Evolutionary conservation across 2,888 invertebrate species (phyloP), one percentile per base, ranked within the genome.

Genomic region (Dendrolimus houi): DNA sequence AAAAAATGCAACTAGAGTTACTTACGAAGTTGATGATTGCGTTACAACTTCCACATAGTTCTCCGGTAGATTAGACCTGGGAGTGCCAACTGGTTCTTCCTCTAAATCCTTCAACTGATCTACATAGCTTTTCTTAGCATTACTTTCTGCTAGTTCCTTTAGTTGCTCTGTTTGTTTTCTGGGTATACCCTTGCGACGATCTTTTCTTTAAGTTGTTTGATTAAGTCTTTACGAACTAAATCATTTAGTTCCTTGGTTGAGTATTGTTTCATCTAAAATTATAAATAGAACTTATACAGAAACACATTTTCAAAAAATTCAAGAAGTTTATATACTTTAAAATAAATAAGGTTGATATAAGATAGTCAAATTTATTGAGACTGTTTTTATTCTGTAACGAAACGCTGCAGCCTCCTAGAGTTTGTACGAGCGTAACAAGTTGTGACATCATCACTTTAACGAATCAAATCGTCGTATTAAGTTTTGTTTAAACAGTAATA

Each of bases 241-340:
- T 88, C 76, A 60, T 89, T 88, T 1, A 89, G 67, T 64, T 89
- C 86, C 62, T 84, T 87, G 0, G 82, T 79, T 29, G 90, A 80
- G 60, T 89, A 90, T 70, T 87, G 83, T 70, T 83, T 87, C 3
- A 87, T 66, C 89, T 89, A 70, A 29, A 69, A 72, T 41, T 3
- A 29, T 29, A 29, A 29, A 29, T 3, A 29, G 3, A 6, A 29
- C 6, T 29, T 6, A 29, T 29, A 6, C 29, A 29, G 29, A 29
- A 29, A 6, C 3, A 29, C 29, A 29, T 29, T 29, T 29, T 29
- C 29, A 3, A 6, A 29, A 29, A 2, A 6, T 6, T 6, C 6
- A 29, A 29, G 29, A 29, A 3, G 3, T 6, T 14, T 14, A 14
- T 14, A 14, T 14, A 14, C 14, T 14, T 14, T 14, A 1, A 1